A percentile compares a stretch with the other conserved stretches of the same genome.
phyloP scores from a whole-genome alignment of 1,140 invertebrate genomes.

The Tetraneura akinire region DNA sequence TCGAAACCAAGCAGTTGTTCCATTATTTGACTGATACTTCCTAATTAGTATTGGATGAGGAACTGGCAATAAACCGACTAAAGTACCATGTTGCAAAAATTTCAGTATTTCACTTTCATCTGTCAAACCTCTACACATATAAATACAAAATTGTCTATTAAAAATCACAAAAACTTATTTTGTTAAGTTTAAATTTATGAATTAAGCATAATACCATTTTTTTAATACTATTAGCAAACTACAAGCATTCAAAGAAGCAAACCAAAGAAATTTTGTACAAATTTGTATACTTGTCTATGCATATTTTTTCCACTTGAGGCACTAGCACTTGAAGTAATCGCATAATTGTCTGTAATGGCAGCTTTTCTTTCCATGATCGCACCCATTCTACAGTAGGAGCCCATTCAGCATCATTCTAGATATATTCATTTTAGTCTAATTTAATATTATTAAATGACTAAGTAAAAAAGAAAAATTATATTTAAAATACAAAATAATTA shows the following conservation, averaged over 20 bases:
- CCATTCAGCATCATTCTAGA: constrained; percentile 63
- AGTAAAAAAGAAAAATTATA: neutral
- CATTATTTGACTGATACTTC: constrained; percentile 97
- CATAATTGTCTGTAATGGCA: constrained; percentile 99
- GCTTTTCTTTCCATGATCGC: constrained; percentile 92
- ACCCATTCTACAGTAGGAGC: constrained; percentile 91
- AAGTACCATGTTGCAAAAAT: constrained; percentile 97
- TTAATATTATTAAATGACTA: neutral
- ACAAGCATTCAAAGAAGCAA: neutral
- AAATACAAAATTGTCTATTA: no score
- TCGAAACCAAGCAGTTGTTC: constrained; percentile 98
- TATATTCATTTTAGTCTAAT: neutral
- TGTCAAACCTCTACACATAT: constrained; percentile 80
- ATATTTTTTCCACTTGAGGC: constrained; percentile 99
- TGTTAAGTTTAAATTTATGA: no score
- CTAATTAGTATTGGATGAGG: constrained; percentile 98
- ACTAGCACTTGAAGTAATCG: constrained; percentile 95
- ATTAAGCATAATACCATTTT: no score
- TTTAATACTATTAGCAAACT: no score
- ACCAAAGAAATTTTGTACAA: constrained; percentile 33
- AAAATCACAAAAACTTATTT: no score
- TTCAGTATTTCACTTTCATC: constrained; percentile 99
- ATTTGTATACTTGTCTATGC: constrained; percentile 93
- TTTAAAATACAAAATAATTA: no score
- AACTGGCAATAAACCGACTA: constrained; percentile 96